Evolutionary conservation across 2,797 vertebrate genomes (phyloP).

Genomic region (Falco novaeseelandiae): DNA sequence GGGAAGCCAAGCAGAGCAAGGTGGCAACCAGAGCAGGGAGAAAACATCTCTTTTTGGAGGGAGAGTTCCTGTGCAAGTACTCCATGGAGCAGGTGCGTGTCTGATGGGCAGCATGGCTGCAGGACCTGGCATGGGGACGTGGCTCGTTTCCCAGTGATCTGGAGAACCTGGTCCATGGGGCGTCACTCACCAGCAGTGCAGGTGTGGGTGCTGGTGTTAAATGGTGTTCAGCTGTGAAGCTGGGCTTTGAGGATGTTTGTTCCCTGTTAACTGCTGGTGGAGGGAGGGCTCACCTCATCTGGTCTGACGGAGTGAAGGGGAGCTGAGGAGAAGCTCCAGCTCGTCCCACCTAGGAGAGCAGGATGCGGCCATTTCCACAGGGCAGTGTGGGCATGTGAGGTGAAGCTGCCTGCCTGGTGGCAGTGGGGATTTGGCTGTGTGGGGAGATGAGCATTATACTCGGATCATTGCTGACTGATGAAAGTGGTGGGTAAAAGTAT

Average conservation of each 20-base stretch:
- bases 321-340: neutral
- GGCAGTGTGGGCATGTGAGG: neutral
- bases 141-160: rapidly evolving
- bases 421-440: neutral
- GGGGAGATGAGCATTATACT: neutral
- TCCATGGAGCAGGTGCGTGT: rapidly evolving
- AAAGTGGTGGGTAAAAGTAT: neutral
- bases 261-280: rapidly evolving
- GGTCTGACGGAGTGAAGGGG: neutral
- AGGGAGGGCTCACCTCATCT: neutral
- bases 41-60: neutral
- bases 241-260: neutral
- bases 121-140: rapidly evolving
- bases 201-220: neutral
- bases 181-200: rapidly evolving
- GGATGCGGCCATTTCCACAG: rapidly evolving
- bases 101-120: neutral
- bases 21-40: neutral
- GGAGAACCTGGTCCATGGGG: rapidly evolving
- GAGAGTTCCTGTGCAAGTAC: neutral
- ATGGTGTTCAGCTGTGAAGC: no score
- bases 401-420: neutral
- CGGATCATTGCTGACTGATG: neutral
- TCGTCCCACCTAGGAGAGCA: neutral
- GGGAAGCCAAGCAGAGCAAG: neutral